These are phyloP conservation scores for Acomys russatus DNA, from an alignment of 2,797 vertebrate species.

Conservation along the genomic window DNA sequence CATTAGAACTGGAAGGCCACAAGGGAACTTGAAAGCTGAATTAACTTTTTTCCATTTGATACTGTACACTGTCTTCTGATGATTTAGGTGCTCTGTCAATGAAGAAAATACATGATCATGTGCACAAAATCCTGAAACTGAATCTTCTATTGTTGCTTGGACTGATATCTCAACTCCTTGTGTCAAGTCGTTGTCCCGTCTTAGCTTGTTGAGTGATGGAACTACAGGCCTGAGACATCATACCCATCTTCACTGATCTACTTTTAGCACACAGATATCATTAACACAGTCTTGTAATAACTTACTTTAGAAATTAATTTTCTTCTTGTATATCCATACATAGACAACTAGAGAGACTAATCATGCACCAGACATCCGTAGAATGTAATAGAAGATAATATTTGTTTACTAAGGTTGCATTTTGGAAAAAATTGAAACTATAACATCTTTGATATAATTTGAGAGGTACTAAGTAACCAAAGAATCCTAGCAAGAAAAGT, in stretches of 20 bases:
- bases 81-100: neutral
- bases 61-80: neutral
- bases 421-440: neutral
- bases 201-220: neutral
- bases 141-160: neutral
- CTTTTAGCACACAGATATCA: neutral
- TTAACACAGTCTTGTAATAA: neutral
- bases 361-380: neutral
- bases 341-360: no score
- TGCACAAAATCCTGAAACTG: neutral
- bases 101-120: neutral
- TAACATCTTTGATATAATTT: neutral
- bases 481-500: constrained; percentile 12
- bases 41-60: constrained; percentile 38
- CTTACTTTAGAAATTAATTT: neutral
- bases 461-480: neutral
- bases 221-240: neutral
- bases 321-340: neutral
- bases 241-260: neutral
- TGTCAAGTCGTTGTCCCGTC: neutral
- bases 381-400: no score
- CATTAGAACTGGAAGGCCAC: neutral
- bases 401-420: neutral
- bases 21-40: constrained; percentile 11
- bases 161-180: neutral